phyloP scores from a whole-genome alignment of 1,140 invertebrate genomes.

The Rhopalosiphum padi region DNA sequence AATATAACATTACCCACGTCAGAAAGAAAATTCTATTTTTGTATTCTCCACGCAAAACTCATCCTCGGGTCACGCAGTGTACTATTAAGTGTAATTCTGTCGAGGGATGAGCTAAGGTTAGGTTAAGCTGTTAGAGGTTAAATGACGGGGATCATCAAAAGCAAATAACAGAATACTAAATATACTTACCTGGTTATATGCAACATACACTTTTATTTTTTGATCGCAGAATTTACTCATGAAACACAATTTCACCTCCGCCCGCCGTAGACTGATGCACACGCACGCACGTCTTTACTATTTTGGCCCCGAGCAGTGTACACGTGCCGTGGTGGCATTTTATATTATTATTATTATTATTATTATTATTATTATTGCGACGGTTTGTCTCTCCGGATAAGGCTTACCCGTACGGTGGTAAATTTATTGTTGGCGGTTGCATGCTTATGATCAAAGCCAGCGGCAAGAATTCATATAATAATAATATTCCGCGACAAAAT shows the following conservation, averaged over 20 bases:
- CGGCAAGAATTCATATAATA: neutral
- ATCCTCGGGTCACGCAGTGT: too few relatives aligned
- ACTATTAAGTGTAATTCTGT: too few relatives aligned
- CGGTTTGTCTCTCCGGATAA: neutral
- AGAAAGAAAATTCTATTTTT: too few relatives aligned
- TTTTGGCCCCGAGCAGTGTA: too few relatives aligned
- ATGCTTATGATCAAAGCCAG: neutral
- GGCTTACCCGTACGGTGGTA: neutral
- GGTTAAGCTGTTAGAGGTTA: neutral
- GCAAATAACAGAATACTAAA: neutral
- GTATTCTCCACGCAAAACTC: too few relatives aligned
- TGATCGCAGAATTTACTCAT: neutral
- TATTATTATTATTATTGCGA: neutral
- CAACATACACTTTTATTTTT: neutral
- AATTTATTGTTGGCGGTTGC: neutral
- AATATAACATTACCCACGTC: too few relatives aligned
- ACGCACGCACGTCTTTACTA: neutral
- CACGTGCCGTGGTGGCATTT: too few relatives aligned
- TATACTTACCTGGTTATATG: neutral
- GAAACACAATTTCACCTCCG: neutral
- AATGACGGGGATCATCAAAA: too few relatives aligned
- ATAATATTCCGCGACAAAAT: neutral
- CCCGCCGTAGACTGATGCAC: neutral
- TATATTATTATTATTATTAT: slow-evolving; percentile 3
- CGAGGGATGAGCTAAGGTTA: too few relatives aligned